Evolutionary conservation across 2,113 vertebrate species (phyloP).

Genomic region (Loxodonta africana): DNA sequence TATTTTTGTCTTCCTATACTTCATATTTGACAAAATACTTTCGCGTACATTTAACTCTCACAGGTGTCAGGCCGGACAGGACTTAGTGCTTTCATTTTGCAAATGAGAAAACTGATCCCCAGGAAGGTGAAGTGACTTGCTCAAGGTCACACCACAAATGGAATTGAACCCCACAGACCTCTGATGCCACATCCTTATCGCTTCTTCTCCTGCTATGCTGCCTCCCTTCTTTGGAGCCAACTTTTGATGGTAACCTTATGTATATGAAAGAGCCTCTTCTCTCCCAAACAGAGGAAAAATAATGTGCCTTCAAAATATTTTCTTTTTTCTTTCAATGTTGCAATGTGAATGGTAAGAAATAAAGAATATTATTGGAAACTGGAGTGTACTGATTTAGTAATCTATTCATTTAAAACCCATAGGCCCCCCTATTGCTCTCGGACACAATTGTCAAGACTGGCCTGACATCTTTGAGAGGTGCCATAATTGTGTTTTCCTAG

Average conservation of each 20-base stretch:
- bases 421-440: not conserved
- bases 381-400: not conserved
- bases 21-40: slow-evolving; percentile 1
- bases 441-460: not conserved
- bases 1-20: not conserved
- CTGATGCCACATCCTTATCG: too few relatives aligned
- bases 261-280: not conserved
- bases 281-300: not conserved
- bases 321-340: not conserved
- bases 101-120: not conserved
- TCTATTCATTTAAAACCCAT: not conserved
- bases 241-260: not conserved
- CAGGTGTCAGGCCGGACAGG: not conserved
- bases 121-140: not conserved
- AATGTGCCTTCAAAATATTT: not conserved
- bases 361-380: not conserved
- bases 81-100: not conserved
- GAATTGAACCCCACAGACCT: not conserved
- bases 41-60: not conserved
- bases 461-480: slow-evolving; percentile 25
- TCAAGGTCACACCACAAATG: not conserved
- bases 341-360: not conserved
- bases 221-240: not conserved
- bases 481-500: not conserved
- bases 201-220: not conserved